phyloP scores from a whole-genome alignment of 2,797 vertebrate genomes.

The Hippocampus kuda region DNA sequence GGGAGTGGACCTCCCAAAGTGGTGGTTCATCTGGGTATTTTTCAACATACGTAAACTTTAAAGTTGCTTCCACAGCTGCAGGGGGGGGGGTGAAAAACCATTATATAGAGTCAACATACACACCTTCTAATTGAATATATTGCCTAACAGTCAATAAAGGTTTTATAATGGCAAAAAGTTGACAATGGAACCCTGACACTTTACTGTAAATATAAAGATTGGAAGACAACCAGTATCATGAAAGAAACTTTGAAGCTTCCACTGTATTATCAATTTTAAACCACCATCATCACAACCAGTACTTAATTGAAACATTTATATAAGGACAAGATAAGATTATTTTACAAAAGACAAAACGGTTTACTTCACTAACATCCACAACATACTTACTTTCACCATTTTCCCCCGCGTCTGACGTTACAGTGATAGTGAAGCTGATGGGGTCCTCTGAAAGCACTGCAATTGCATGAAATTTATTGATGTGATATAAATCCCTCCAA shows the following conservation, averaged over 20 bases:
- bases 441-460: slow-evolving; percentile 85
- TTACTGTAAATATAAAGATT: neutral
- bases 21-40: slow-evolving; percentile 90
- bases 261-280: neutral
- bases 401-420: slow-evolving; percentile 86
- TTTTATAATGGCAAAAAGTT: too few species aligned
- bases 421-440: slow-evolving; percentile 87
- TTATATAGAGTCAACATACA: neutral
- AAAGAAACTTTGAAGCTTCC: too few species aligned
- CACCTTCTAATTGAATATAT: neutral
- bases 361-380: slow-evolving; percentile 1
- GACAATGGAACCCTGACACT: too few species aligned
- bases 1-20: slow-evolving; percentile 82
- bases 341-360: neutral
- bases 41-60: slow-evolving; percentile 93
- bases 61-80: slow-evolving; percentile 77
- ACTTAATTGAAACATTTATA: neutral
- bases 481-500: neutral
- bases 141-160: neutral
- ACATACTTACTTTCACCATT: slow-evolving; percentile 83
- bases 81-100: neutral
- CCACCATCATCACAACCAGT: neutral
- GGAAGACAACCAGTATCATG: neutral
- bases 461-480: slow-evolving; percentile 4
- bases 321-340: neutral